These are phyloP conservation scores for Ophion ventricosus DNA, from an alignment of 2,888 invertebrate genomes.

Conservation along the genomic window DNA sequence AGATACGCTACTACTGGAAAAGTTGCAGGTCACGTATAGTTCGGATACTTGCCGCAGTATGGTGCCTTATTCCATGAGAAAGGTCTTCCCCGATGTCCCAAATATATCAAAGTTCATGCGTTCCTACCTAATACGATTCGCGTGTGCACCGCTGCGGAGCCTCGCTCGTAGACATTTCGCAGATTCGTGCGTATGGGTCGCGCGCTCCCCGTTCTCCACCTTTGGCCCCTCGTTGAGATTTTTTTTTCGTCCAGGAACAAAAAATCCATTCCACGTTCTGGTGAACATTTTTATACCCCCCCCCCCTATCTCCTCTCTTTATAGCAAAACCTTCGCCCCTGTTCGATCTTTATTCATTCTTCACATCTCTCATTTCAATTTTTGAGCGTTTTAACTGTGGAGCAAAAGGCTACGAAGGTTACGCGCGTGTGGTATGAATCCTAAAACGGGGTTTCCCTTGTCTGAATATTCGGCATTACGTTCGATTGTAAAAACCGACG, in stretches of 20 bases:
- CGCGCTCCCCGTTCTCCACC: constrained; percentile 9
- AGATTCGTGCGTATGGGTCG: constrained; percentile 34
- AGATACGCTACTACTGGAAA: constrained; percentile 73
- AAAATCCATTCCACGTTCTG: constrained; percentile 74
- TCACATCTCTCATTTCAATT: constrained; percentile 81
- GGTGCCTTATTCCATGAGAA: constrained; percentile 74
- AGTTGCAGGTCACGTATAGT: constrained; percentile 83
- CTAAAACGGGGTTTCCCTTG: constrained; percentile 29
- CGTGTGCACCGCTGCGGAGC: constrained; percentile 69
- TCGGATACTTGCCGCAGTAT: constrained; percentile 82
- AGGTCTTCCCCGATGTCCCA: constrained; percentile 65
- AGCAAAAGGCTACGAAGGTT: constrained; percentile 56
- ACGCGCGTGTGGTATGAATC: constrained; percentile 56
- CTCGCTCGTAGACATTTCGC: constrained; percentile 16
- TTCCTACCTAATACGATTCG: constrained; percentile 82
- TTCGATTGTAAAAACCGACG: not conserved
- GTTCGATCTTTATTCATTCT: constrained; percentile 82
- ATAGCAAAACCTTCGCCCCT: constrained; percentile 1
- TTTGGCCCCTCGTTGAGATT: constrained; percentile 55
- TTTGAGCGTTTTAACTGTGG: constrained; percentile 79
- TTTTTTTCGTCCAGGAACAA: constrained; percentile 42
- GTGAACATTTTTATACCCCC: constrained; percentile 64
- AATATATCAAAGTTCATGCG: constrained; percentile 83
- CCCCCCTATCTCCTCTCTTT: not conserved
- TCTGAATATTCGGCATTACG: not conserved